Percentiles rank a stretch among this genome's conserved stretches.
phyloP scores from a whole-genome alignment of 2,888 invertebrate species.

The Macaria notata region DNA sequence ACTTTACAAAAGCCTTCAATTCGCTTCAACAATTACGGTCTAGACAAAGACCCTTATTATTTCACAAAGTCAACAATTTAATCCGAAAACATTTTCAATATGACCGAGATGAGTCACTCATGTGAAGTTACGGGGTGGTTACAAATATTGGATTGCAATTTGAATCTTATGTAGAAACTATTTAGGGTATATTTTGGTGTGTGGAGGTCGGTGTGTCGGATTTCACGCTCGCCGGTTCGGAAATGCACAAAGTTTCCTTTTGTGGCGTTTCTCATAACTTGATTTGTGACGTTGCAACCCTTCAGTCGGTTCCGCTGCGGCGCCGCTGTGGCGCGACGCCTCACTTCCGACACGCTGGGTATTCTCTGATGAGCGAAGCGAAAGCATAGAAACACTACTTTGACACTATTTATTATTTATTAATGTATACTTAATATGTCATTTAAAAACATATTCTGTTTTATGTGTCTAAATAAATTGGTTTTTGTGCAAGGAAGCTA shows the following conservation, averaged over 20 bases:
- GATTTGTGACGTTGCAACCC: conserved; percentile 81
- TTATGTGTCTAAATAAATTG: not conserved
- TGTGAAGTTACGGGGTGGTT: conserved; percentile 40
- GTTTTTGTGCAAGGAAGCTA: not conserved
- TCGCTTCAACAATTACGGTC: conserved; percentile 8
- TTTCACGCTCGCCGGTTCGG: conserved; percentile 77
- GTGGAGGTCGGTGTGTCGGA: conserved; percentile 49
- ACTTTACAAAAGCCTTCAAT: conserved; percentile 1
- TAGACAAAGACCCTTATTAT: conserved; percentile 28
- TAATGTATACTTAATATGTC: too few relatives aligned
- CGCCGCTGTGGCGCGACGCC: conserved; percentile 77
- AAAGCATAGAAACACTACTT: not conserved
- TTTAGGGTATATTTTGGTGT: conserved; percentile 49
- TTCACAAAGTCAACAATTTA: conserved; percentile 42
- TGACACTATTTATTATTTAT: too few relatives aligned
- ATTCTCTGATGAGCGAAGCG: conserved; percentile 34
- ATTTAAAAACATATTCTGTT: too few relatives aligned
- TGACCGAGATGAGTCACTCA: conserved; percentile 51
- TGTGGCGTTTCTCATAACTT: conserved; percentile 81
- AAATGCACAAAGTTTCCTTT: conserved; percentile 82
- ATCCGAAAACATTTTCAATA: conserved; percentile 55
- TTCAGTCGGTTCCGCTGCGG: conserved; percentile 74
- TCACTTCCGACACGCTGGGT: conserved; percentile 55
- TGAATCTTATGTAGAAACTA: conserved; percentile 37
- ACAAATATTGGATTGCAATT: conserved; percentile 19